Conservation (phyloP, 2,797 vertebrate species). For the Merluccius polli region DNA sequence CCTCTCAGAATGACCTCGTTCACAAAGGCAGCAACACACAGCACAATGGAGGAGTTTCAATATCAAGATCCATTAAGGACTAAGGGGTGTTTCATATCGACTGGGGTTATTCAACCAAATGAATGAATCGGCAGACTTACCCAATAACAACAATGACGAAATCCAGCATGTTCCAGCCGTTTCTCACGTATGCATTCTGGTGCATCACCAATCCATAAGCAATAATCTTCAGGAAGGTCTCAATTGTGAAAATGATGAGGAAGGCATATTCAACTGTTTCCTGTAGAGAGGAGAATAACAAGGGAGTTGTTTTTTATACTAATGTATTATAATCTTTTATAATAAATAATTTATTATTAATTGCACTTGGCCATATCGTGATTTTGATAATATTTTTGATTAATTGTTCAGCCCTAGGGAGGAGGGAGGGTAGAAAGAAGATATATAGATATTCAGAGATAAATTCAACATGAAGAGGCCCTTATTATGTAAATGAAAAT, state of each 20-base stretch:
- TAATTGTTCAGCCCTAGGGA: not conserved
- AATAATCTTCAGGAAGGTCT: conserved; percentile 99
- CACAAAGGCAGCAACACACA: not conserved
- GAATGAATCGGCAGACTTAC: conserved; percentile 71
- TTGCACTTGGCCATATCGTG: too few relatives aligned
- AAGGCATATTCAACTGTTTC: conserved; percentile 99
- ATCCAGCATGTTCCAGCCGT: conserved; percentile 99
- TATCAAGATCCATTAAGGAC: not conserved
- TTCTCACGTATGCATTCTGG: conserved; percentile 95
- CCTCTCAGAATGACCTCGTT: not conserved
- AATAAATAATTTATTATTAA: too few relatives aligned
- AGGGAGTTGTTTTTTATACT: conserved; percentile 2
- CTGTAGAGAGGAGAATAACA: conserved; percentile 67
- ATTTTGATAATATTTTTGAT: not conserved
- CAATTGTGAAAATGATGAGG: conserved; percentile 99
- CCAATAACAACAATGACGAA: conserved; percentile 98
- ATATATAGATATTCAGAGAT: not conserved
- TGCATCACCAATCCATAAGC: conserved; percentile 97
- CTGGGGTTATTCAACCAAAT: conserved; percentile 10
- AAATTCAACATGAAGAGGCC: not conserved
- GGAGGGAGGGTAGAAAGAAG: not conserved
- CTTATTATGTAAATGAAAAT: conserved; percentile 14
- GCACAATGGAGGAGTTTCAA: not conserved
- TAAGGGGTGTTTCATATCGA: not conserved
- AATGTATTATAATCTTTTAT: too few relatives aligned